Conservation (phyloP, 2,888 invertebrate genomes). For the Caenorhabditis imperialis region DNA sequence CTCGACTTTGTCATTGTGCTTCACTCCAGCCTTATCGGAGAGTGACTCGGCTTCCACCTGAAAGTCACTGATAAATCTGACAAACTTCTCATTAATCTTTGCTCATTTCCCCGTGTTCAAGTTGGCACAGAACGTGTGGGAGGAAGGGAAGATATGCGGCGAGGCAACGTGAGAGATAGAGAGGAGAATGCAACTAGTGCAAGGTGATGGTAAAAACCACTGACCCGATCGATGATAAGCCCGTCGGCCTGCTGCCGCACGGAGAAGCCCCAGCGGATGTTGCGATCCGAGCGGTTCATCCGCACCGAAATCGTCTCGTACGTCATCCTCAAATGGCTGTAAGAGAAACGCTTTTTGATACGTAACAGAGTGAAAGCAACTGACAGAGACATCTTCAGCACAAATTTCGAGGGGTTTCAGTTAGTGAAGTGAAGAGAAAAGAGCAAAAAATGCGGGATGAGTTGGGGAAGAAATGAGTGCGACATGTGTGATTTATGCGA, state of each 20-base stretch:
- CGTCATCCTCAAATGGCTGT: conserved; percentile 63
- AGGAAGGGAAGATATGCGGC: background rate
- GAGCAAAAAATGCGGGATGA: too few species aligned
- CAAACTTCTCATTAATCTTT: conserved; percentile 8
- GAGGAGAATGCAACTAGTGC: background rate
- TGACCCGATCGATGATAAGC: conserved; percentile 56
- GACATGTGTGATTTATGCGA: too few species aligned
- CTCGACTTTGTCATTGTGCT: conserved; percentile 59
- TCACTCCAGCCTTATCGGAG: conserved; percentile 72
- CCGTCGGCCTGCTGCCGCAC: conserved; percentile 63
- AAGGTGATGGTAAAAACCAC: conserved; percentile 1
- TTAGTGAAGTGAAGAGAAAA: too few species aligned
- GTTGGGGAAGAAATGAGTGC: too few species aligned
- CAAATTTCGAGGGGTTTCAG: too few species aligned
- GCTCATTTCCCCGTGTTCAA: background rate
- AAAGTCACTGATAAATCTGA: conserved; percentile 20
- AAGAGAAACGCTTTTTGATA: too few species aligned
- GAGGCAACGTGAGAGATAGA: background rate
- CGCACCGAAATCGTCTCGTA: conserved; percentile 74
- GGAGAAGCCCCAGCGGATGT: conserved; percentile 72
- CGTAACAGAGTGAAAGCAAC: background rate
- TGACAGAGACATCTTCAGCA: background rate
- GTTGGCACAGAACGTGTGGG: conserved; percentile 8
- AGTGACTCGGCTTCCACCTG: conserved; percentile 69
- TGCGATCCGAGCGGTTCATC: conserved; percentile 70